Percentiles rank a stretch among this genome's conserved stretches.
Conservation (phyloP, 2,113 vertebrate species). For the Nerophis lumbriciformis region DNA sequence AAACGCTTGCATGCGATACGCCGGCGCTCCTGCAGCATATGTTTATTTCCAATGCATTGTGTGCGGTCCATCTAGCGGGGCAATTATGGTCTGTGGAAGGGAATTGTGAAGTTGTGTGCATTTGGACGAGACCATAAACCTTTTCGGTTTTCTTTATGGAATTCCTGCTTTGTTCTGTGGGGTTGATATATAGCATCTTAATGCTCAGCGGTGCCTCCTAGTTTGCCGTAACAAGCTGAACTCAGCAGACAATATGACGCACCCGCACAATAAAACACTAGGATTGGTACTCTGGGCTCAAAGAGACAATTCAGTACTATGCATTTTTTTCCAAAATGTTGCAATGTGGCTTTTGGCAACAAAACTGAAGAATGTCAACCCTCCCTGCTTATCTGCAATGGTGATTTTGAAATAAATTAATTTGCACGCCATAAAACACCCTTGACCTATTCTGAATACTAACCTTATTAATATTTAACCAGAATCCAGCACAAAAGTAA, state of each 20-base stretch:
- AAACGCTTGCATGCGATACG: constrained; percentile 2
- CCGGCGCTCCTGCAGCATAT: background rate
- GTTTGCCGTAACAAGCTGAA: constrained; percentile 49
- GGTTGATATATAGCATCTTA: constrained; percentile 35
- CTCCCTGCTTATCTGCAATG: constrained; percentile 12
- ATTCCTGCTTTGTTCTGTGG: constrained; percentile 10
- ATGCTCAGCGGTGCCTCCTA: constrained; percentile 44
- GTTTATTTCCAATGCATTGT: background rate
- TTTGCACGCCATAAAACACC: constrained; percentile 31
- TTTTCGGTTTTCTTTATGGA: background rate
- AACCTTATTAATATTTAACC: constrained; percentile 73
- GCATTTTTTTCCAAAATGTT: constrained; percentile 27
- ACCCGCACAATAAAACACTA: constrained; percentile 47
- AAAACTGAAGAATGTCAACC: constrained; percentile 1
- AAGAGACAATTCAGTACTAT: constrained; percentile 45
- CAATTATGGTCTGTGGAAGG: constrained; percentile 8
- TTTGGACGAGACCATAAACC: constrained; percentile 7
- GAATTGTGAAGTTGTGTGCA: constrained; percentile 17
- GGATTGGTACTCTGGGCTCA: constrained; percentile 47
- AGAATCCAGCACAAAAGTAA: constrained; percentile 68
- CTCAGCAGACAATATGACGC: constrained; percentile 49
- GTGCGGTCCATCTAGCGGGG: constrained; percentile 7
- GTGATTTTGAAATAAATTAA: constrained; percentile 1
- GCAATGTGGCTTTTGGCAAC: constrained; percentile 23
- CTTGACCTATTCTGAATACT: constrained; percentile 51